phyloP scores from a whole-genome alignment of 2,113 vertebrate species.

The Gracilinanus agilis region DNA sequence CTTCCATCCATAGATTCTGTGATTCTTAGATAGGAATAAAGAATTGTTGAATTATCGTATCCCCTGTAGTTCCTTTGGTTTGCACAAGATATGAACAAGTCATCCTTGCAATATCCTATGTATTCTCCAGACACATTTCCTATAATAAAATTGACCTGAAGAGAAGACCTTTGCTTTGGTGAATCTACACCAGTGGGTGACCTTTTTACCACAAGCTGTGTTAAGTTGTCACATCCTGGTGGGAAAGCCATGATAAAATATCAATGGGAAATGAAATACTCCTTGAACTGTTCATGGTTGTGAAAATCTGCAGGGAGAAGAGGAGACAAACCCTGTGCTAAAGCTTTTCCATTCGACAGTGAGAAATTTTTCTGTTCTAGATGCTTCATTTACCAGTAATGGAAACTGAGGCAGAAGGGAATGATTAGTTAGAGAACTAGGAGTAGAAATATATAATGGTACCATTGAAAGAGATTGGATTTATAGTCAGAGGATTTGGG shows the following conservation, averaged over 20 bases:
- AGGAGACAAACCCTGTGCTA: not conserved
- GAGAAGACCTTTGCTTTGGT: not conserved
- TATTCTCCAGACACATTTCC: not conserved
- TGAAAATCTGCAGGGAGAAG: not conserved
- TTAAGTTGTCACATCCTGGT: not conserved
- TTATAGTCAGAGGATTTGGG: not conserved
- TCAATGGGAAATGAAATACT: not conserved
- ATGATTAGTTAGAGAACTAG: not conserved
- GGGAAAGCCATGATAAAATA: not conserved
- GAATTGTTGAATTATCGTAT: not conserved
- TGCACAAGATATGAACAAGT: not conserved
- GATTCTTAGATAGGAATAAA: not conserved
- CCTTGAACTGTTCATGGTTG: not conserved
- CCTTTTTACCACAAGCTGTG: not conserved
- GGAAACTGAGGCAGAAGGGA: not conserved
- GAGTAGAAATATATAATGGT: not conserved
- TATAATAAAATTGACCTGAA: not conserved
- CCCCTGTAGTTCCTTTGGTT: not conserved
- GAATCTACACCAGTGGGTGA: not conserved
- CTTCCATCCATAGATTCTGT: not conserved
- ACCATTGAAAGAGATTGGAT: not conserved
- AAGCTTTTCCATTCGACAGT: not conserved
- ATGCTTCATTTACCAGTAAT: not conserved
- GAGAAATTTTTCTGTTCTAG: not conserved
- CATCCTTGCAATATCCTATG: not conserved